phyloP scores from a whole-genome alignment of 1,140 invertebrate species.

The Lucilia cuprina region DNA sequence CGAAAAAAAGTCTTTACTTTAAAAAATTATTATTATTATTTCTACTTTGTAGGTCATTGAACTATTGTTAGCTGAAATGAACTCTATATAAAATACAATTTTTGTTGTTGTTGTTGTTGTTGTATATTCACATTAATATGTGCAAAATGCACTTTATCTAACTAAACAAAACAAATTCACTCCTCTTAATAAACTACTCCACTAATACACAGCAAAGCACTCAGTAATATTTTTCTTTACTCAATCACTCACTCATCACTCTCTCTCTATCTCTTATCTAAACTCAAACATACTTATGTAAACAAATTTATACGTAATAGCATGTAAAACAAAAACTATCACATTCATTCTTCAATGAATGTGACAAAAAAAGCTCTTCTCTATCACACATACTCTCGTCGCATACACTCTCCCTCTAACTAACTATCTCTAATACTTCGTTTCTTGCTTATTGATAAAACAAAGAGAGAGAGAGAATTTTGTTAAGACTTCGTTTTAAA shows the following conservation, averaged over 20 bases:
- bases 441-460: neutral
- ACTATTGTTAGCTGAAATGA: constrained; percentile 56
- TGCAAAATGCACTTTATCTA: constrained; percentile 36
- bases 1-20: neutral
- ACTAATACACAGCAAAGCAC: neutral
- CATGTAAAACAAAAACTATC: neutral
- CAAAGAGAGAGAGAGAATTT: neutral
- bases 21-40: constrained; percentile 40
- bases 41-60: constrained; percentile 59
- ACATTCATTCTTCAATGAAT: neutral
- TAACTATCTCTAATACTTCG: neutral
- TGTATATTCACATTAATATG: neutral
- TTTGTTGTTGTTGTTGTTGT: too few relatives aligned
- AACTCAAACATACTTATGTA: neutral
- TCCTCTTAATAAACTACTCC: neutral
- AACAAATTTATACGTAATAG: neutral
- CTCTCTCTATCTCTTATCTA: neutral
- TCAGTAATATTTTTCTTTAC: neutral
- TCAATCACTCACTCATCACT: neutral
- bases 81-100: constrained; percentile 38
- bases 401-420: neutral
- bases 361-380: neutral
- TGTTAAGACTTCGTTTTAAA: neutral
- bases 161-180: neutral
- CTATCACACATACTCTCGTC: neutral